Evolutionary conservation across 2,113 vertebrate genomes (phyloP).

Genomic region (Anhinga anhinga): DNA sequence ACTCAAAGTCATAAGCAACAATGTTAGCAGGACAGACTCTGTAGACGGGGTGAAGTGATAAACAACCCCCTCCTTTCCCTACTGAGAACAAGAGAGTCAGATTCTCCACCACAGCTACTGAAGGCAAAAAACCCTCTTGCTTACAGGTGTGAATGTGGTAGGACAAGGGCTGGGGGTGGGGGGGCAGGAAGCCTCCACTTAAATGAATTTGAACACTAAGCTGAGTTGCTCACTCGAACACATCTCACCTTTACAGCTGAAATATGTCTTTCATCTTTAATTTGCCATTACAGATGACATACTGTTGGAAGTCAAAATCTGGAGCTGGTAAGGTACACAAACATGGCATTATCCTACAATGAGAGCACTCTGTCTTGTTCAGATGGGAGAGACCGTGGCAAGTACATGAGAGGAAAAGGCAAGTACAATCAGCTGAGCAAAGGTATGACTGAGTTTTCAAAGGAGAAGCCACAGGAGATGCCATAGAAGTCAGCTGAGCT

Average conservation of each 20-base stretch:
- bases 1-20: neutral
- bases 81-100: neutral
- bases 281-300: neutral
- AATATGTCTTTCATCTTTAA: neutral
- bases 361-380: neutral
- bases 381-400: neutral
- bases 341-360: neutral
- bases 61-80: neutral
- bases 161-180: neutral
- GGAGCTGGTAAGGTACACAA: neutral
- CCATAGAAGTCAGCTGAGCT: neutral
- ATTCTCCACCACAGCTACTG: neutral
- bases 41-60: constrained; percentile 14
- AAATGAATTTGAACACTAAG: neutral
- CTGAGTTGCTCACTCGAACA: neutral
- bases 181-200: neutral
- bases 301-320: neutral
- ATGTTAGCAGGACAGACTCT: neutral
- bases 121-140: neutral
- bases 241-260: neutral
- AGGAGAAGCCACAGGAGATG: neutral
- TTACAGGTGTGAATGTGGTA: neutral
- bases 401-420: neutral
- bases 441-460: neutral
- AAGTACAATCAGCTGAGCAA: neutral